Percentiles rank a stretch among this genome's conserved stretches.
phyloP scores from a whole-genome alignment of 2,797 vertebrate genomes.

The Ispidina lecontei region DNA sequence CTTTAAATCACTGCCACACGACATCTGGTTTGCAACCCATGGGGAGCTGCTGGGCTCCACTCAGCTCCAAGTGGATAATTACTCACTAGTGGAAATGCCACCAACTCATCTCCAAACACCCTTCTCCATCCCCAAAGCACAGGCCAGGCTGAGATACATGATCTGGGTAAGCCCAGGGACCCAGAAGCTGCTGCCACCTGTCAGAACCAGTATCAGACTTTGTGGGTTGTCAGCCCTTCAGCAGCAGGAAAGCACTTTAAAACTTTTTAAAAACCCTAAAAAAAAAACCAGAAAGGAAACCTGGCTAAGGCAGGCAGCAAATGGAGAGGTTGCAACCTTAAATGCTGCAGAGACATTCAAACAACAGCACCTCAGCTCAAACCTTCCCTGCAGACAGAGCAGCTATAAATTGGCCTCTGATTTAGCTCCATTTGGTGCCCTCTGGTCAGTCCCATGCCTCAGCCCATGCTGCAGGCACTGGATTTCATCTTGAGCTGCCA shows the following conservation, averaged over 20 bases:
- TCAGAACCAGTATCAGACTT: not conserved
- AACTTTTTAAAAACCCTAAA: not conserved
- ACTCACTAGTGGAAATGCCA: not conserved
- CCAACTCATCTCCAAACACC: not conserved
- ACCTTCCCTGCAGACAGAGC: not conserved
- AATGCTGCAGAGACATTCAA: not conserved
- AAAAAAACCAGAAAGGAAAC: not conserved
- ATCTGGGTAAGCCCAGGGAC: not conserved
- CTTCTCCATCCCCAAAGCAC: not conserved
- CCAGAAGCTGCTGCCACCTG: not conserved
- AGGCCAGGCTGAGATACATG: not conserved
- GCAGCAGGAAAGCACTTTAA: not conserved
- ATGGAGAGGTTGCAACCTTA: conserved; percentile 11
- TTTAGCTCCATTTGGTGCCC: conserved; percentile 39
- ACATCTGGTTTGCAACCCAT: not conserved
- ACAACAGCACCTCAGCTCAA: conserved; percentile 12
- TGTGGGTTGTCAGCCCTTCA: not conserved
- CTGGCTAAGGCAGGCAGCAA: conserved; percentile 1
- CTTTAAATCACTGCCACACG: conserved; percentile 31
- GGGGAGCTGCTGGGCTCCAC: not conserved
- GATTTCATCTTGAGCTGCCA: not conserved
- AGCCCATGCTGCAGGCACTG: fast-evolving
- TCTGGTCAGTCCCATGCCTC: fast-evolving
- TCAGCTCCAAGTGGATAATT: not conserved
- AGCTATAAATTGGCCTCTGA: not conserved